These are phyloP conservation scores for Ommatoiulus sabulosus DNA, from an alignment of 2,888 invertebrate species.

Conservation along the genomic window DNA sequence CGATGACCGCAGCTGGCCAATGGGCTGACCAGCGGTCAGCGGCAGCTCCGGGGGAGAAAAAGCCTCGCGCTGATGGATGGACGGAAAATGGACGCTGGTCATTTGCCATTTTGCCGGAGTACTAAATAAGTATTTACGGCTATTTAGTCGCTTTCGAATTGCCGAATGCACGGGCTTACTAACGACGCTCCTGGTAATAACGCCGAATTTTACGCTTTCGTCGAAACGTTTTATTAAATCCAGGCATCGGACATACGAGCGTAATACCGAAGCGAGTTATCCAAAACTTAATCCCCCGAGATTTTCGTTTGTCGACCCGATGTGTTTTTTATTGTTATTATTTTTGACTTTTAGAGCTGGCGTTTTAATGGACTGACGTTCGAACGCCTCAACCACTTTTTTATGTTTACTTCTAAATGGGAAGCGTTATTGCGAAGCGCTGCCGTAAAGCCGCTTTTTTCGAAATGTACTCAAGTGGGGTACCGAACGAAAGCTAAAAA, in stretches of 20 bases:
- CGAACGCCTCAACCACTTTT: no score
- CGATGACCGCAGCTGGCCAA: constrained; percentile 29
- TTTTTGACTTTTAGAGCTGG: no score
- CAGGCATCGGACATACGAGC: not conserved
- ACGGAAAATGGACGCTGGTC: not conserved
- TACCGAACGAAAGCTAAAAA: not conserved
- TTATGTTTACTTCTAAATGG: no score
- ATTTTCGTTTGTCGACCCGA: no score
- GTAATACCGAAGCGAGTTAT: no score
- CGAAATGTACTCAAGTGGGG: not conserved
- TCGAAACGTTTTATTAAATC: not conserved
- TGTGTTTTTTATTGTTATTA: no score
- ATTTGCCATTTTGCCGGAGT: not conserved
- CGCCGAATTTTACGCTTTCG: not conserved
- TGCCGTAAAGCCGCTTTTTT: not conserved
- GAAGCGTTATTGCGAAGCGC: not conserved
- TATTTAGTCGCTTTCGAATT: constrained; percentile 22
- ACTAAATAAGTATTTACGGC: constrained; percentile 9
- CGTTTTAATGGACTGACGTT: no score
- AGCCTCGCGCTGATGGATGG: not conserved
- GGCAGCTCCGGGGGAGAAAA: not conserved
- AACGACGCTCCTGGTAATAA: constrained; percentile 5
- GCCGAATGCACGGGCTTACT: not conserved
- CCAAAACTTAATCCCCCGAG: no score
- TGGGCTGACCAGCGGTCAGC: constrained; percentile 8